Evolutionary conservation across 2,797 vertebrate genomes (phyloP), one percentile per base, ranked within the genome.

Genomic region (Calcarius lapponicus): DNA sequence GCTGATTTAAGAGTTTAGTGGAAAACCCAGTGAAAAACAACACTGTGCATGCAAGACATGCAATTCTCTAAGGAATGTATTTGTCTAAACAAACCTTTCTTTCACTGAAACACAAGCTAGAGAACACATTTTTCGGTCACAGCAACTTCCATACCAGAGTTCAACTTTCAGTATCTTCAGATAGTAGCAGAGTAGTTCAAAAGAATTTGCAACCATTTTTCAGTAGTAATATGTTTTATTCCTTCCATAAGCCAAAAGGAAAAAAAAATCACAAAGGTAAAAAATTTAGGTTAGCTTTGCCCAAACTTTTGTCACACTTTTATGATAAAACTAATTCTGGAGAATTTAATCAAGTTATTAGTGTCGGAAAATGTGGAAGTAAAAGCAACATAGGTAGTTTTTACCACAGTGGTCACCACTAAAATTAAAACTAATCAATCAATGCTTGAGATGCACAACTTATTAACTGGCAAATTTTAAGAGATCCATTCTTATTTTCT

Each of bases 101-200:
- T 95, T 93, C 74, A 95, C 67, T 92, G 92, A 90, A 92, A 92
- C 88, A 91, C 80, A 95, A 93, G 85, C 79, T 96, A 95, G 38
- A 92, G 56, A 93, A 85, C 45, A 67, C 45, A 45, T 65, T 93
- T 94, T 86, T 78, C 81, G 25, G 53, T 58, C 69, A 93, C 53
- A 86, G 75, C 65, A 87, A 89, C 84, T 80, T 95, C 81, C 94
- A 93, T 78, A 74, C 75, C 86, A 90, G 86, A 89, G 67, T 86
- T 92, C 94, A 96, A 82, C 69, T 94, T 96, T 89, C 92, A 95
- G 86, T 62, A 85, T 97, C 94, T 96, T 96, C 94, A 95, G 84
- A 86, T 83, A 80, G 88, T 73, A 85, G 92, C 45, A 92, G 78
- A 88, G 91, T 29, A 74, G 69, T 69, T 95, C 71, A 95, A 91